These are phyloP conservation scores for Chelonoidis abingdonii DNA, from an alignment of 2,113 vertebrate species.

Conservation along the genomic window DNA sequence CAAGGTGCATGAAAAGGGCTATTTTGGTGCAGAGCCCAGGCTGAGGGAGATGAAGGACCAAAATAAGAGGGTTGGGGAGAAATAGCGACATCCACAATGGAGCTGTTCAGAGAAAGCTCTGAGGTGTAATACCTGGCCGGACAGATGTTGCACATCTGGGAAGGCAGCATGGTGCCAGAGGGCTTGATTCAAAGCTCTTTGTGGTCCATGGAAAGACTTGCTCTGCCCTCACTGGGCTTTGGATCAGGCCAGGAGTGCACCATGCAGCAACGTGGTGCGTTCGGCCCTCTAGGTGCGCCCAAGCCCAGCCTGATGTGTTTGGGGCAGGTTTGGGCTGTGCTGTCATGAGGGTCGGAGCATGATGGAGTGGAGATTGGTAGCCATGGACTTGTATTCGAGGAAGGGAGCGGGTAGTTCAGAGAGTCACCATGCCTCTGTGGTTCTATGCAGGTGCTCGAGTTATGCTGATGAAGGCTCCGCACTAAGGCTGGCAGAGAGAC, in stretches of 20 bases:
- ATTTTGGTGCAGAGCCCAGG: neutral
- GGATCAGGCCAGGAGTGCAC: neutral
- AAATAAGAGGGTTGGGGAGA: neutral
- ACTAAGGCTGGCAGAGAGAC: conserved; percentile 59
- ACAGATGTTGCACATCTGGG: neutral
- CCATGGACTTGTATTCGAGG: neutral
- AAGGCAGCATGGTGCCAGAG: neutral
- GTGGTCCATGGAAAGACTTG: neutral
- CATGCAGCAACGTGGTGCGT: neutral
- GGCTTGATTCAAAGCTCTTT: neutral
- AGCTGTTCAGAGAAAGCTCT: neutral
- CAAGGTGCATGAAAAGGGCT: neutral
- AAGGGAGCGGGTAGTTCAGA: neutral
- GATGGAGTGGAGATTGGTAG: neutral
- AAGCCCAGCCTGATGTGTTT: neutral
- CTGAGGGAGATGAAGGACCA: neutral
- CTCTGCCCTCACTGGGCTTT: neutral
- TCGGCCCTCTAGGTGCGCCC: too few relatives aligned
- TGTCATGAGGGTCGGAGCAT: accelerated
- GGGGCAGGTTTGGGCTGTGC: neutral
- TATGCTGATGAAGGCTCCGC: neutral
- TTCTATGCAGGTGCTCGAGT: conserved; percentile 49
- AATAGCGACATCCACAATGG: neutral
- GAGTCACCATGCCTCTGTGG: accelerated
- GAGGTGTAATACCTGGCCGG: neutral